phyloP scores from a whole-genome alignment of 2,888 invertebrate genomes.

The Buathra laborator region DNA sequence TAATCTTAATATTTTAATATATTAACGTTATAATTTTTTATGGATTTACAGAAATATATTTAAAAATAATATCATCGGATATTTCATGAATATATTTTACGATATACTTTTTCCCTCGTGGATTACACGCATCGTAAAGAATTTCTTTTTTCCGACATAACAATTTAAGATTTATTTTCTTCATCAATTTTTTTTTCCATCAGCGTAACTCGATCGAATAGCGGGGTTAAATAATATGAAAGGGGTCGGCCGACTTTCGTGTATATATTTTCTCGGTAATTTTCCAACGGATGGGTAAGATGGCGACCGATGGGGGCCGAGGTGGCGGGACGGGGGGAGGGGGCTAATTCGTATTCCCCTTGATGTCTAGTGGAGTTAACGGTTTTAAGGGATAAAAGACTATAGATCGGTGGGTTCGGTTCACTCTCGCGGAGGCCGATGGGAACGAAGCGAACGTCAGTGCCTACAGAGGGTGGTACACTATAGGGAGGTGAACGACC shows the following conservation, averaged over 20 bases:
- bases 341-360: conserved; percentile 84
- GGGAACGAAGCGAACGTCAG: conserved; percentile 58
- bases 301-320: conserved; percentile 67
- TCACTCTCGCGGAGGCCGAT: conserved; percentile 62
- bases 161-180: background rate
- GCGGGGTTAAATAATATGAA: background rate
- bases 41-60: too few species aligned
- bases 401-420: conserved; percentile 79
- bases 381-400: conserved; percentile 85
- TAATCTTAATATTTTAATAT: too few species aligned
- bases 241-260: conserved; percentile 10
- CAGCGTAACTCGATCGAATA: background rate
- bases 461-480: conserved; percentile 60
- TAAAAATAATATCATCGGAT: too few species aligned
- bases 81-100: too few species aligned
- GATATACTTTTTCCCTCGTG: too few species aligned
- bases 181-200: background rate
- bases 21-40: too few species aligned
- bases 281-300: conserved; percentile 73
- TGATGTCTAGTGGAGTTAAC: conserved; percentile 84
- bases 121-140: too few species aligned
- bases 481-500: conserved; percentile 67
- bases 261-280: conserved; percentile 43
- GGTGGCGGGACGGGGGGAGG: too few species aligned
- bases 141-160: conserved; percentile 11